These are phyloP conservation scores for Mus spretus DNA, from an alignment of 2,797 vertebrate species.

Conservation along the genomic window DNA sequence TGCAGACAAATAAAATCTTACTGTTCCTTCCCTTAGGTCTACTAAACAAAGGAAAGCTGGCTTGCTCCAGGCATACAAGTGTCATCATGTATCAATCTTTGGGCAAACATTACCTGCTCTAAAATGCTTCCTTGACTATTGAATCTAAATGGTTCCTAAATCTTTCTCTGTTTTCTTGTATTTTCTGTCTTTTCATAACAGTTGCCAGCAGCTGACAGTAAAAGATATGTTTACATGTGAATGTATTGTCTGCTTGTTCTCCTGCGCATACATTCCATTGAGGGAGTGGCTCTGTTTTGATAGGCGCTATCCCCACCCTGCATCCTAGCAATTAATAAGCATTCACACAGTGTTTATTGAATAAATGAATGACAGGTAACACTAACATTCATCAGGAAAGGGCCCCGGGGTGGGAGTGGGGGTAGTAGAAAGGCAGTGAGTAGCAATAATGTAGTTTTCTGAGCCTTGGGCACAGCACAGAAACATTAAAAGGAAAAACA, in stretches of 20 bases:
- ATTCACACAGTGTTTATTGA: not conserved
- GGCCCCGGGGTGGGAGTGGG: not conserved
- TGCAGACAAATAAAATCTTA: no score
- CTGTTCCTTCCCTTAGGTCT: not conserved
- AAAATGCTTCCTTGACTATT: not conserved
- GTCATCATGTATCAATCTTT: not conserved
- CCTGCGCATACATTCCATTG: not conserved
- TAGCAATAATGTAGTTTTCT: not conserved
- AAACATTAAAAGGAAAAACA: not conserved
- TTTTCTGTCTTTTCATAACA: conserved; percentile 7
- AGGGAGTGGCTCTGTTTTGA: not conserved
- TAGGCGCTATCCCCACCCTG: not conserved
- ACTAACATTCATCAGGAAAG: not conserved
- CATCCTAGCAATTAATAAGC: not conserved
- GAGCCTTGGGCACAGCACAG: not conserved
- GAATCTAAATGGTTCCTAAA: not conserved
- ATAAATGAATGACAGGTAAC: not conserved
- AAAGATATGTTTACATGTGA: not conserved
- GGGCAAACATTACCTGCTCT: not conserved
- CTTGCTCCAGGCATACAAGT: not conserved
- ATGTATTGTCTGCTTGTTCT: not conserved
- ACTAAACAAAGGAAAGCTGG: not conserved
- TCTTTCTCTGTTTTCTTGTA: not conserved
- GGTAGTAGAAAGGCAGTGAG: not conserved
- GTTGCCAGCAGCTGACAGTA: not conserved